These are phyloP conservation scores for Leuctra nigra DNA, from an alignment of 2,888 invertebrate species.

Conservation along the genomic window DNA sequence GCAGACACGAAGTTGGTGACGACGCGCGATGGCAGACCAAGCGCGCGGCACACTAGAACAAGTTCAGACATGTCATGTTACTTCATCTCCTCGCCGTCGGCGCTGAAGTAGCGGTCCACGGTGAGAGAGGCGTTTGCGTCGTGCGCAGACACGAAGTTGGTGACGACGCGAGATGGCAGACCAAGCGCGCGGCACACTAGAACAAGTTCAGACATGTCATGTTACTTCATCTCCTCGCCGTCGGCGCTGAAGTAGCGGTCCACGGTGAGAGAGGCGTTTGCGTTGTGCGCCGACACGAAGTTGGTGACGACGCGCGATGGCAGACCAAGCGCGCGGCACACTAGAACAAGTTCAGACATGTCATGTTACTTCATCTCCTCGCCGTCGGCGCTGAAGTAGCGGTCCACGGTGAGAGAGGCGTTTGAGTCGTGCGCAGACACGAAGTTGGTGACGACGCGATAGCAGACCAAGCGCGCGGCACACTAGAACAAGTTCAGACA, in stretches of 20 bases:
- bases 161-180: slow-evolving; percentile 71
- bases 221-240: slow-evolving; percentile 57
- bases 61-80: too few species aligned
- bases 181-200: slow-evolving; percentile 72
- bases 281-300: slow-evolving; percentile 78
- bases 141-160: slow-evolving; percentile 79
- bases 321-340: slow-evolving; percentile 72
- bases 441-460: slow-evolving; percentile 74
- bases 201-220: slow-evolving; percentile 25
- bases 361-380: too few species aligned
- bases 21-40: slow-evolving; percentile 73
- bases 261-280: slow-evolving; percentile 68
- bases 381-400: slow-evolving; percentile 60
- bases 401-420: slow-evolving; percentile 68
- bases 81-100: slow-evolving; percentile 56
- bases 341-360: slow-evolving; percentile 42
- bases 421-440: slow-evolving; percentile 83
- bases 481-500: too few species aligned
- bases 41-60: slow-evolving; percentile 61
- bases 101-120: slow-evolving; percentile 69
- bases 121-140: slow-evolving; percentile 73
- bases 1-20: slow-evolving; percentile 80
- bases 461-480: too few species aligned
- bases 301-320: slow-evolving; percentile 77
- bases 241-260: slow-evolving; percentile 66